Conservation (phyloP, 2,888 invertebrate species). For the Nomada fucata region DNA sequence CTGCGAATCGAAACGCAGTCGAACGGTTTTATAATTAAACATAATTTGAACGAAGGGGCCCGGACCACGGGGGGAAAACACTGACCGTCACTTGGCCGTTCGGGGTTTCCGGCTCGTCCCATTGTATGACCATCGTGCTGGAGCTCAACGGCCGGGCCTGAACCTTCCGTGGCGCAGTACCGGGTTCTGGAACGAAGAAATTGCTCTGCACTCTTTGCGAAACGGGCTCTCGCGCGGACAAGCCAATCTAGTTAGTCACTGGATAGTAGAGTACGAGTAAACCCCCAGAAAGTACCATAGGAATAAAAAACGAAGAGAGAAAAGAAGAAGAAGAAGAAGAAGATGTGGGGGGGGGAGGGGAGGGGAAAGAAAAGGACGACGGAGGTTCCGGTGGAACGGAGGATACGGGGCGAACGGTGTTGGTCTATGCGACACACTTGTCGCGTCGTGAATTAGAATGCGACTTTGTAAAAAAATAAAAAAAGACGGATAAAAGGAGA, state of each 20-base stretch:
- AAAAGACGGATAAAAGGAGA: neutral
- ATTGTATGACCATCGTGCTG: constrained; percentile 98
- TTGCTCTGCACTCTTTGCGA: constrained; percentile 14
- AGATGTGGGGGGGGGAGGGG: too few species aligned
- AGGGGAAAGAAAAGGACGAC: neutral
- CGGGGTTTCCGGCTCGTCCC: constrained; percentile 98
- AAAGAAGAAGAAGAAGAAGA: neutral
- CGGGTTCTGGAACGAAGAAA: constrained; percentile 90
- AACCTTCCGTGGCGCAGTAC: constrained; percentile 97
- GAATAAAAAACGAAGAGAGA: constrained; percentile 39
- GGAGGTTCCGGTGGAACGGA: neutral
- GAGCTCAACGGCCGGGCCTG: constrained; percentile 97
- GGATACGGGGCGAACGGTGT: constrained; percentile 23
- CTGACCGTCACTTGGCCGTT: constrained; percentile 98
- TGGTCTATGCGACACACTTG: constrained; percentile 23
- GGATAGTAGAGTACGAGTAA: constrained; percentile 49
- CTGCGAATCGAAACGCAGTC: constrained; percentile 84
- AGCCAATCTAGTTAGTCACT: constrained; percentile 60
- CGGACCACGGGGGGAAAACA: constrained; percentile 62
- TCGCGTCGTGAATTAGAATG: constrained; percentile 36
- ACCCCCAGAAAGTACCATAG: constrained; percentile 48
- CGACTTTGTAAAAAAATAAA: neutral
- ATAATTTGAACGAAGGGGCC: too few species aligned
- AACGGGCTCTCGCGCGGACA: constrained; percentile 3
- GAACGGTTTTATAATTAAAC: too few species aligned